Conservation (phyloP, 2,888 invertebrate species). For the Drosophila neotestacea region DNA sequence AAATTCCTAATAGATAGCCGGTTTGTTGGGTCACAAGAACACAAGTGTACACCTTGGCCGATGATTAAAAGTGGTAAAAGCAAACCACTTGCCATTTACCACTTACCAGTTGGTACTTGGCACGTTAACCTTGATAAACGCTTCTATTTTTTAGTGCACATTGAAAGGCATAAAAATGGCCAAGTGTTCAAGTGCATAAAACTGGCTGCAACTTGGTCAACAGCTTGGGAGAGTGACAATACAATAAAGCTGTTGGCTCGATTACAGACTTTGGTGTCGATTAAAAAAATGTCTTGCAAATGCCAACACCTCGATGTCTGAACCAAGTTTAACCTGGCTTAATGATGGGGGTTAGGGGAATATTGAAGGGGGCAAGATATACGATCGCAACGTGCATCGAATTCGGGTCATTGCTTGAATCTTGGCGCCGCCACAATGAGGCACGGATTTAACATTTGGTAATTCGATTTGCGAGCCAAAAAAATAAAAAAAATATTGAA, state of each 20-base stretch:
- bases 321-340: conserved; percentile 4
- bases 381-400: conserved; percentile 74
- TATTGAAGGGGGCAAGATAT: conserved; percentile 47
- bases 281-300: conserved; percentile 64
- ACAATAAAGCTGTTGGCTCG: conserved; percentile 55
- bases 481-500: conserved; percentile 37
- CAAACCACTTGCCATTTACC: conserved; percentile 52
- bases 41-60: conserved; percentile 31
- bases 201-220: conserved; percentile 67
- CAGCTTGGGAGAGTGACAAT: conserved; percentile 57
- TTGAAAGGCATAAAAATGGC: conserved; percentile 37
- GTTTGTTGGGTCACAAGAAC: conserved; percentile 48
- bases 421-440: conserved; percentile 42
- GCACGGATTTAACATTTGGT: conserved; percentile 61
- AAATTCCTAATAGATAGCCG: background rate
- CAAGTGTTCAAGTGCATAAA: conserved; percentile 69
- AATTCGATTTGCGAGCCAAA: conserved; percentile 67
- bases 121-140: conserved; percentile 74
- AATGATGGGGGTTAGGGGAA: background rate
- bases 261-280: conserved; percentile 64
- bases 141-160: conserved; percentile 37
- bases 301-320: conserved; percentile 52
- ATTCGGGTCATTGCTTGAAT: conserved; percentile 72
- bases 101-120: conserved; percentile 30
- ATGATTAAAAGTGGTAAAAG: conserved; percentile 59